phyloP scores from a whole-genome alignment of 2,113 vertebrate species.

The Spheniscus mendiculus region DNA sequence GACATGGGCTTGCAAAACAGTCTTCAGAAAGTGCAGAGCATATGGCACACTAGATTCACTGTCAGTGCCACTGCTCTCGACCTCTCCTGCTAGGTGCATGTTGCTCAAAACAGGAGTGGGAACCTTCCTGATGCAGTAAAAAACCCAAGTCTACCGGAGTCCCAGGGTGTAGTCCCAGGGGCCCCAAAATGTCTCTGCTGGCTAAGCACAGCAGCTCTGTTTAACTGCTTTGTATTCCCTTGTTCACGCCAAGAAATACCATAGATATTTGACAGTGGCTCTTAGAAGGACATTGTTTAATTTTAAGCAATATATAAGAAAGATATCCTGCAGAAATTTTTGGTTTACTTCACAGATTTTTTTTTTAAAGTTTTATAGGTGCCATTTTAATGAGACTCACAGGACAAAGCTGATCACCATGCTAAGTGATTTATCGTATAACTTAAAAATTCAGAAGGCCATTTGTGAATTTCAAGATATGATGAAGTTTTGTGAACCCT shows the following conservation, averaged over 20 bases:
- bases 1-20: neutral
- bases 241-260: neutral
- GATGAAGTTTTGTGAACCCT: neutral
- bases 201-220: neutral
- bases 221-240: neutral
- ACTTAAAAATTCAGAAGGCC: neutral
- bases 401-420: neutral
- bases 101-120: neutral
- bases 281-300: neutral
- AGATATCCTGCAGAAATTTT: neutral
- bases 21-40: neutral
- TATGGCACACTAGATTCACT: neutral
- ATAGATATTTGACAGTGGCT: neutral
- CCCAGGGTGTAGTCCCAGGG: neutral
- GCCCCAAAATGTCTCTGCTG: neutral
- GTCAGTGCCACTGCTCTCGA: neutral
- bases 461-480: neutral
- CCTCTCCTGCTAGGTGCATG: neutral
- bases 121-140: neutral
- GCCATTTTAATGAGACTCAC: neutral
- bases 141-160: fast-evolving
- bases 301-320: neutral
- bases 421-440: neutral
- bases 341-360: neutral
- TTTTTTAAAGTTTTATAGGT: neutral